Percentiles rank a stretch among this genome's conserved stretches.
phyloP scores from a whole-genome alignment of 1,140 invertebrate genomes.

The Zaprionus capensis region DNA sequence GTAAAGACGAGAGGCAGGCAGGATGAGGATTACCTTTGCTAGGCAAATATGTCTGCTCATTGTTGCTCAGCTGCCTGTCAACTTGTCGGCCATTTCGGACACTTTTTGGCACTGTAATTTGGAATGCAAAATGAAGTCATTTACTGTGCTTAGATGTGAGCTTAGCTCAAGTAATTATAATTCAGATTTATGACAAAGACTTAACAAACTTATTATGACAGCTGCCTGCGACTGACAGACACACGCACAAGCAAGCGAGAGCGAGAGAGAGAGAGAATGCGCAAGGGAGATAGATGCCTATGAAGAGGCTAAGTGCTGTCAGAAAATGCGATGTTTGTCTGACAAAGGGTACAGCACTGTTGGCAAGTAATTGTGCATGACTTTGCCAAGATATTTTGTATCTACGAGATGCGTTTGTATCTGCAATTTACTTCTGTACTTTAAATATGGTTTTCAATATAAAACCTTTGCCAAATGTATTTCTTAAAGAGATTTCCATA shows the following conservation, averaged over 20 bases:
- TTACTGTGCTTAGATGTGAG: slow-evolving; percentile 21
- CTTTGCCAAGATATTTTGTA: neutral
- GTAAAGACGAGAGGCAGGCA: slow-evolving; percentile 1
- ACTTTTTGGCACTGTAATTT: slow-evolving; percentile 5
- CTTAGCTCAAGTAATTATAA: slow-evolving; percentile 66
- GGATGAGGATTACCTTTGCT: neutral
- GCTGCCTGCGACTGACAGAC: slow-evolving; percentile 47
- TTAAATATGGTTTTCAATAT: no score
- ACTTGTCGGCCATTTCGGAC: slow-evolving; percentile 35
- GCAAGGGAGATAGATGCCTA: neutral
- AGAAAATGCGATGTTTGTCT: slow-evolving; percentile 21
- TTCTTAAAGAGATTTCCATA: no score
- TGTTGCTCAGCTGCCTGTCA: neutral
- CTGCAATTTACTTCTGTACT: neutral
- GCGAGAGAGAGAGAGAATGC: slow-evolving; percentile 1
- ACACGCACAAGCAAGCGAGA: slow-evolving; percentile 7
- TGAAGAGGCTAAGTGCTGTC: slow-evolving; percentile 17
- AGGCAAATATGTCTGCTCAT: slow-evolving; percentile 18
- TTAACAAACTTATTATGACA: slow-evolving; percentile 69
- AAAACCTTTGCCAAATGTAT: no score
- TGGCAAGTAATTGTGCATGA: slow-evolving; percentile 6
- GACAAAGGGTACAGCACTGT: neutral
- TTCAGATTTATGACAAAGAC: slow-evolving; percentile 71
- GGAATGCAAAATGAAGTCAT: slow-evolving; percentile 49
- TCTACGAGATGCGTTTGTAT: neutral